Conservation (phyloP, 2,888 invertebrate genomes). For the Spicauda simplicius region DNA sequence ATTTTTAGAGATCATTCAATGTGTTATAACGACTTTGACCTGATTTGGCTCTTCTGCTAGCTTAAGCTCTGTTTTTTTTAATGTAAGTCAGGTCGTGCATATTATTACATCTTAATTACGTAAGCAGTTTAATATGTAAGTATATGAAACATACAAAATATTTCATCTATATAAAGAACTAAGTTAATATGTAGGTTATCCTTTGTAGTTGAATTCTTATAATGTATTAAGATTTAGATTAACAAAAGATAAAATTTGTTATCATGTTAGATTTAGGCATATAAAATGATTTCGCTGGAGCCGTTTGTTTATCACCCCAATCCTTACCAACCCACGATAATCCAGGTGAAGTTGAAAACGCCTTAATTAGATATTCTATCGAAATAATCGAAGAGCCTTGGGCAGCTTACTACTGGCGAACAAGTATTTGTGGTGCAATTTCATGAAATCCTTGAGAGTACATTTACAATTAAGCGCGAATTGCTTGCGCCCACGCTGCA, state of each 20-base stretch:
- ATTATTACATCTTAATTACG: too few relatives aligned
- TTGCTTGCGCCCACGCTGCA: constrained; percentile 41
- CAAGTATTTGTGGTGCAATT: constrained; percentile 40
- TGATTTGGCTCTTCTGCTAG: too few relatives aligned
- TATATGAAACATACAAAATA: too few relatives aligned
- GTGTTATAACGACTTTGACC: background rate
- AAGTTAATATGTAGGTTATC: too few relatives aligned
- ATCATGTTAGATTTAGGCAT: background rate
- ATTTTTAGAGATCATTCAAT: background rate
- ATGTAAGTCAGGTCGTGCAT: too few relatives aligned
- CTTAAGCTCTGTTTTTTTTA: too few relatives aligned
- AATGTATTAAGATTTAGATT: too few relatives aligned
- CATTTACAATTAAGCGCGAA: constrained; percentile 41
- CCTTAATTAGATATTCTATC: constrained; percentile 31
- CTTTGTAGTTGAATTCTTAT: too few relatives aligned
- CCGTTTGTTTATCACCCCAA: background rate
- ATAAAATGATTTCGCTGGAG: background rate
- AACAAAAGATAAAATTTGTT: background rate
- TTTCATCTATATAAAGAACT: too few relatives aligned
- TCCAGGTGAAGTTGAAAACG: constrained; percentile 21
- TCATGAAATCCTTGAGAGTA: constrained; percentile 44
- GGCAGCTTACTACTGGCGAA: constrained; percentile 21
- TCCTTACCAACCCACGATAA: constrained; percentile 7
- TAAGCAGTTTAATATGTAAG: too few relatives aligned
- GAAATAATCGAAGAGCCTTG: constrained; percentile 31